Conservation (phyloP, 2,113 vertebrate species). For the Tenebrosternarchus preto region DNA sequence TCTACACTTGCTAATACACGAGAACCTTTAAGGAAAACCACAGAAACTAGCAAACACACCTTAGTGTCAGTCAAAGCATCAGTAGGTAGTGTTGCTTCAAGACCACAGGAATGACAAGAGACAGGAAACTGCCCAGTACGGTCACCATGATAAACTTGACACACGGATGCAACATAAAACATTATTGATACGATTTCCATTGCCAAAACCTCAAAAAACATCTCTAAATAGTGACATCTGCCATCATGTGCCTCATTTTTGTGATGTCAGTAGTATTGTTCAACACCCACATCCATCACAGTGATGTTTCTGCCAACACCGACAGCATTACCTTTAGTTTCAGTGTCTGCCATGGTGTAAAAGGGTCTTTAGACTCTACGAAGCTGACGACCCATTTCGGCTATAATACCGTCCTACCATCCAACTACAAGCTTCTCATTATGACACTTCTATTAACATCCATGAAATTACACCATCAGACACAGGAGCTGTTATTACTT, state of each 20-base stretch:
- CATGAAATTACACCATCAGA: conserved; percentile 37
- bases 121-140: no score
- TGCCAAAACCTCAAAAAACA: neutral
- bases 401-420: conserved; percentile 9
- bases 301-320: neutral
- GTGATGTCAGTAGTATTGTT: neutral
- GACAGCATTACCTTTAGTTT: conserved; percentile 7
- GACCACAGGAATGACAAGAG: no score
- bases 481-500: conserved; percentile 31
- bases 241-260: neutral
- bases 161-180: no score
- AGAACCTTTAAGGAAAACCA: neutral
- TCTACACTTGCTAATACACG: neutral
- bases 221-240: neutral
- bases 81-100: no score
- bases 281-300: neutral
- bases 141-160: no score
- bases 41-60: no score
- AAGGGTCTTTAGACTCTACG: neutral
- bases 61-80: no score
- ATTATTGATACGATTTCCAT: neutral
- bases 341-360: neutral
- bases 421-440: conserved; percentile 25
- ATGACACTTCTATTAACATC: conserved; percentile 46
- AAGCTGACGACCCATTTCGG: conserved; percentile 1